Base-by-base conservation (phyloP, 2,797 vertebrate species). In the Cyclopterus lumpus region DNA sequence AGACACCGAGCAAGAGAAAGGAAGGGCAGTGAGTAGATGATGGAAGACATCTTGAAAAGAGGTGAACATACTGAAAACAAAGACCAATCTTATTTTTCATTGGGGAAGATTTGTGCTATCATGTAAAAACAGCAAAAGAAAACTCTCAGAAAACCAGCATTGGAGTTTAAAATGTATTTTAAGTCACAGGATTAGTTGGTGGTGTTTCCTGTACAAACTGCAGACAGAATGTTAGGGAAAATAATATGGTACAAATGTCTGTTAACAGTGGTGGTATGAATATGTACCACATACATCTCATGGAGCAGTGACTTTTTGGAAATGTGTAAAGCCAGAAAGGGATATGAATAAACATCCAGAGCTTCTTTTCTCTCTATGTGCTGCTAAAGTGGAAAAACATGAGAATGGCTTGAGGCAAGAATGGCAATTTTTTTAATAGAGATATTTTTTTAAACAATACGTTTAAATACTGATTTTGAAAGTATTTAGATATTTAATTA, bases 391-490 rank as follows among this genome's bases (percentile, higher is more conserved):
- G 4, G 30, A 66, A 55, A 22, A 34, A 53, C 42, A 32, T 54
- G 62, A 76, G 20, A 62, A 68, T 48, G 55, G 55, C 85, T 63
- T 68, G 3, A 64, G 77, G 80, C 71, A 75, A 74, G 26, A 66
- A 38, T 57, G 36, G 36, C 22, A 49, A 68, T 78, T 71, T 72
- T 60, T 48, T n/a, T n/a, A n/a, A n/a, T n/a, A n/a, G n/a, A n/a
- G n/a, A n/a, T n/a, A n/a, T n/a, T 55, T 36, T 58, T 68, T 71
- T 69, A 28, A 63, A 72, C 20, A 53, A 58, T 8, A 15, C 18
- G 38, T 69, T 66, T 12, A 66, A 81, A 76, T n/a, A 53, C 22
- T 18, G n/a, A 0, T 40, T 72, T 67, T 48, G 71, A 44, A 67
- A 59, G 10, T 42, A 53, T 14, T 48, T 8, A 54, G 38, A 55